Evolutionary conservation across 2,888 invertebrate species (phyloP), one percentile per base, ranked within the genome.

Genomic region (Augiades crinisus): DNA sequence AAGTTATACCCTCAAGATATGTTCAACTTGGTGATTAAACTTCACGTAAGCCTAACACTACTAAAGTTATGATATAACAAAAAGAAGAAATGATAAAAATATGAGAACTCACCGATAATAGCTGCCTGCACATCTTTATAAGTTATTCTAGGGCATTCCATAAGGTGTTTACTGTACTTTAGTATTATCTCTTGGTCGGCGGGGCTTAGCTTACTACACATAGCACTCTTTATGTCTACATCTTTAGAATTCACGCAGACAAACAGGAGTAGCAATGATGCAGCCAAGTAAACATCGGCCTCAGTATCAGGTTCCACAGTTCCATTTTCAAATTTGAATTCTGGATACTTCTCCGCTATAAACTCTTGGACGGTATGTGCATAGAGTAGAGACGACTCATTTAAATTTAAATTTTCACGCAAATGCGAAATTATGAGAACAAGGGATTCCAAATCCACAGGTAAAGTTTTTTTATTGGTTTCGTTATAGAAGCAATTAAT

Each of bases 161-260:
- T 79, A n/a, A 91, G 63, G 34, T 69, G 71, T 68, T 91, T 92
- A 50, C 89, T 86, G 60, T 91, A 92, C 46, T 81, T 80, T 67
- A 92, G 77, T 59, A 92, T 91, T 13, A 75, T 82, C 53, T 91
- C 77, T 68, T 92, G 92, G 31, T 91, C 90, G 6, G 81, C 85
- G n/a, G 70, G 64, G 50, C 80, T 78, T 13, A 92, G 68, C 50
- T 86, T 87, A 38, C 75, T 79, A 60, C 92, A 92, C 91, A 92
- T 92, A 0, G 86, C 90, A 64, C 75, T 81, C 60, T 91, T 90
- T 54, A 91, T 84, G 47, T 82, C 70, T n/a, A 86, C 77, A 65
- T 91, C 86, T 59, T 91, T 91, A 7, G 91, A 87, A 57, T 82
- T 87, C 6, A 89, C 82, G 67, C 90, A 91, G 17, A 90, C 81